A percentile compares a stretch with the other conserved stretches of the same genome.
phyloP scores from a whole-genome alignment of 2,888 invertebrate genomes.

The Cerastis rubricosa region DNA sequence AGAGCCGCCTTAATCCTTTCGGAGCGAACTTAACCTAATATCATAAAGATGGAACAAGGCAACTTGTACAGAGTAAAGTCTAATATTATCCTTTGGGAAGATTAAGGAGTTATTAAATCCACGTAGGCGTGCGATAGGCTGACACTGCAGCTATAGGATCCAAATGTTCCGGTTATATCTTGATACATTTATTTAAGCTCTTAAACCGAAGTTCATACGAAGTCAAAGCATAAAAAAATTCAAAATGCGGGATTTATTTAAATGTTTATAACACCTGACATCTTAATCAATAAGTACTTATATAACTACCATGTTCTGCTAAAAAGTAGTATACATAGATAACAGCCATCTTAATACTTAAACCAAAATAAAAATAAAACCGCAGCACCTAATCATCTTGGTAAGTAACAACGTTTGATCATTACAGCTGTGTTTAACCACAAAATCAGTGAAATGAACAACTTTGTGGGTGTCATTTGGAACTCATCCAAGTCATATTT shows the following conservation, averaged over 20 bases:
- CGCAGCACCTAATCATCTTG: slow-evolving; percentile 1
- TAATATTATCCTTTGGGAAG: slow-evolving; percentile 88
- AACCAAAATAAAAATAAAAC: slow-evolving; percentile 4
- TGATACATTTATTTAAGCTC: slow-evolving; percentile 37
- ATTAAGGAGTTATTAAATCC: slow-evolving; percentile 88
- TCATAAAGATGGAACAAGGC: slow-evolving; percentile 89
- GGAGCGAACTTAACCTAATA: slow-evolving; percentile 89
- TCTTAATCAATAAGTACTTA: background rate
- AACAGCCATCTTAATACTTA: background rate
- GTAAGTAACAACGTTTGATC: background rate
- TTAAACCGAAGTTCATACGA: slow-evolving; percentile 9
- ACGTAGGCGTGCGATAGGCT: slow-evolving; percentile 65
- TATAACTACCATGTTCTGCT: background rate
- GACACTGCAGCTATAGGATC: slow-evolving; percentile 52
- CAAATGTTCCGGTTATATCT: slow-evolving; percentile 29
- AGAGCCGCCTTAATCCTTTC: slow-evolving; percentile 89
- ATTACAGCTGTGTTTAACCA: slow-evolving; percentile 40
- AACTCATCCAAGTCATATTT: slow-evolving; percentile 66
- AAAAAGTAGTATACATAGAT: background rate
- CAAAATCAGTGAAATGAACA: slow-evolving; percentile 50
- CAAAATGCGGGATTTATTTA: no score
- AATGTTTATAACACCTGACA: background rate
- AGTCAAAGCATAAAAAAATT: slow-evolving; percentile 4
- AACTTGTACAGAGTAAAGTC: slow-evolving; percentile 89
- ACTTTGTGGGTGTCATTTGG: slow-evolving; percentile 71